These are phyloP conservation scores for Marcusenius ussheri DNA, from an alignment of 2,113 vertebrate species.

Conservation along the genomic window DNA sequence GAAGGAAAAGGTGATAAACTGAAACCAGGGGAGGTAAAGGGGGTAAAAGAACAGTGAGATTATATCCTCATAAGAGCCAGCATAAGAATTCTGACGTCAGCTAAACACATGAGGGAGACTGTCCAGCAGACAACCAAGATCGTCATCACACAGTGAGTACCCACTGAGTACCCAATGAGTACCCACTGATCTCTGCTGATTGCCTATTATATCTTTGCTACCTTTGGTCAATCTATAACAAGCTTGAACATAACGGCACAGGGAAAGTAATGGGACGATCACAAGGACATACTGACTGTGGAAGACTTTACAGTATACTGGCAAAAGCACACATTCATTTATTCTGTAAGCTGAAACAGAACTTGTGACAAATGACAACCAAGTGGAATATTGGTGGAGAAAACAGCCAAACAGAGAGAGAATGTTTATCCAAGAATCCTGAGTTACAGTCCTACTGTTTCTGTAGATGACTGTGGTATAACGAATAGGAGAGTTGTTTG, in stretches of 20 bases:
- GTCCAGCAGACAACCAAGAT: not conserved
- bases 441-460: not conserved
- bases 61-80: not conserved
- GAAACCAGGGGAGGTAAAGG: slow-evolving; percentile 48
- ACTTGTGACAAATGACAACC: not conserved
- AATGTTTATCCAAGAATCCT: not conserved
- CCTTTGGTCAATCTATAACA: not conserved
- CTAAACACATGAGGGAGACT: not conserved
- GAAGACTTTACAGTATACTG: not conserved
- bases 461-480: not conserved
- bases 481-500: not conserved
- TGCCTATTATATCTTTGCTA: not conserved
- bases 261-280: not conserved
- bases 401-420: not conserved
- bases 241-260: not conserved
- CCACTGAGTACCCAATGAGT: too few species aligned
- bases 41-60: slow-evolving; percentile 58
- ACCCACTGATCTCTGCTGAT: too few species aligned
- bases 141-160: not conserved
- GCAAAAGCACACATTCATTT: not conserved
- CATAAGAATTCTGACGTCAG: not conserved
- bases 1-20: slow-evolving; percentile 49
- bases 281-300: not conserved
- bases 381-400: not conserved
- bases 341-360: not conserved